Percentiles rank a stretch among this genome's conserved stretches.
These are phyloP conservation scores for Rhadina sibilatrix DNA, from an alignment of 2,113 vertebrate genomes.

Conservation along the genomic window DNA sequence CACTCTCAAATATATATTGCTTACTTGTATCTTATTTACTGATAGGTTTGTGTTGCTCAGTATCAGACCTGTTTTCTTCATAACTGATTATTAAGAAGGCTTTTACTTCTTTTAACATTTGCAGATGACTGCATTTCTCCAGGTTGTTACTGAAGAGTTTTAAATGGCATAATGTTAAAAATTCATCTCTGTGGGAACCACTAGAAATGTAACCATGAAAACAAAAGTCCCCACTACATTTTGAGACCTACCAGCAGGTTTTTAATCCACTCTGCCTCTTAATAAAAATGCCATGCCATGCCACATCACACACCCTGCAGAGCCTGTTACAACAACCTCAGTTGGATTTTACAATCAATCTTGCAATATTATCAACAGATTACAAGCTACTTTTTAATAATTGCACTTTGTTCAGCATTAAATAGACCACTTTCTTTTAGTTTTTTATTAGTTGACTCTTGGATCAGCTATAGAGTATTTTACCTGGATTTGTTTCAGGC, in stretches of 20 bases:
- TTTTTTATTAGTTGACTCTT: neutral
- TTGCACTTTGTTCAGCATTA: neutral
- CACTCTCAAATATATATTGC: neutral
- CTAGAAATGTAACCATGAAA: neutral
- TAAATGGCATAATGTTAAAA: neutral
- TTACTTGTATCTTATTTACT: neutral
- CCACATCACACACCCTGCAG: neutral
- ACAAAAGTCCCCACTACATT: neutral
- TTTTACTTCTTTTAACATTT: neutral
- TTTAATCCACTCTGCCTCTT: slow-evolving; percentile 13
- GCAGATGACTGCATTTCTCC: neutral
- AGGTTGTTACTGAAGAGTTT: neutral
- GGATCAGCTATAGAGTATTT: neutral
- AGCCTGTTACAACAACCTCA: neutral
- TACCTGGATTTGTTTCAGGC: neutral
- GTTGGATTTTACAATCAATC: neutral
- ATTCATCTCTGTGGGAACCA: neutral
- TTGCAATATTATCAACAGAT: neutral
- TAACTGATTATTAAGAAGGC: neutral
- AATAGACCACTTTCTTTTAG: neutral
- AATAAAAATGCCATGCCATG: neutral
- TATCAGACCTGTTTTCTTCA: neutral
- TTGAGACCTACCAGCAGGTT: neutral
- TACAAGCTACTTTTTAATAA: neutral
- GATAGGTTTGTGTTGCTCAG: neutral